phyloP scores from a whole-genome alignment of 2,888 invertebrate genomes.

The Norana najaformis region DNA sequence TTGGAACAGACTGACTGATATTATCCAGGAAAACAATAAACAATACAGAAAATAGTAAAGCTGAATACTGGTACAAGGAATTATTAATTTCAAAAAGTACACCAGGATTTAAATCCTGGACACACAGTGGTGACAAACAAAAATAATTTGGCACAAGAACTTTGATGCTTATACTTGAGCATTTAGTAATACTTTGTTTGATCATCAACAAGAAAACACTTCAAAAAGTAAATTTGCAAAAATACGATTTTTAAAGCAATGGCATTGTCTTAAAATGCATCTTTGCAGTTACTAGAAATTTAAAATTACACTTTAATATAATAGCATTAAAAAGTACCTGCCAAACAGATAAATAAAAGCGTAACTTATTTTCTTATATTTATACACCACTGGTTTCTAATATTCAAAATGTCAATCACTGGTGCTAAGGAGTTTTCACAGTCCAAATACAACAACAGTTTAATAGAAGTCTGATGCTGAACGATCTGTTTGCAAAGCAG shows the following conservation, averaged over 20 bases:
- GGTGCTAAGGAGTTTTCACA: background rate
- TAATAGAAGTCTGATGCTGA: background rate
- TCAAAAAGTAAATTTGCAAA: background rate
- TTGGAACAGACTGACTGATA: too few species aligned
- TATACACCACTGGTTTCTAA: background rate
- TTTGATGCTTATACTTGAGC: background rate
- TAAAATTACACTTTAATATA: background rate
- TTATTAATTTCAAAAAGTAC: too few species aligned
- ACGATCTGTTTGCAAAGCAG: background rate
- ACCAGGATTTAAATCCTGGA: too few species aligned
- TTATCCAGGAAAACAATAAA: too few species aligned
- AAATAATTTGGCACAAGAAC: background rate
- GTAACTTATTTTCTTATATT: background rate
- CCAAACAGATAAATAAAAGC: background rate
- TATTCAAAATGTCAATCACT: background rate
- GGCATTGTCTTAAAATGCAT: background rate
- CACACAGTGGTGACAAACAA: too few species aligned
- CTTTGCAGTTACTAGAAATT: background rate
- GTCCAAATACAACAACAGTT: background rate
- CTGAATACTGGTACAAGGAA: too few species aligned
- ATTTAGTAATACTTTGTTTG: background rate
- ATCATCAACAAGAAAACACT: slow-evolving; percentile 1
- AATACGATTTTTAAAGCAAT: background rate
- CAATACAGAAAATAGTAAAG: too few species aligned
- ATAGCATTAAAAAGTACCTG: background rate